These are phyloP conservation scores for Protosalanx chinensis DNA, from an alignment of 2,797 vertebrate species.

Conservation along the genomic window DNA sequence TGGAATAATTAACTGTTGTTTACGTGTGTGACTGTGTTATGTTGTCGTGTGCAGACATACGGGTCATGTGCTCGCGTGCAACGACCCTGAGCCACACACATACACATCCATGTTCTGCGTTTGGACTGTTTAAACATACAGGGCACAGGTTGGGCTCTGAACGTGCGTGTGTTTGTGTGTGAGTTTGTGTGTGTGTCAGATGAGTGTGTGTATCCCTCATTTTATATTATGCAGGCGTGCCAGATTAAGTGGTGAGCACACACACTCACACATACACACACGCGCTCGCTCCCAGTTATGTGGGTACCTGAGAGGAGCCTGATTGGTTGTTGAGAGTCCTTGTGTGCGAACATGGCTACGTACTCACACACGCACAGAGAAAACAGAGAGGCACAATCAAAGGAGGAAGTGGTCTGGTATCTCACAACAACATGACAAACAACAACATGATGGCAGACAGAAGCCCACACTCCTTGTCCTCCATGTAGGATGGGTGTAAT, in stretches of 20 bases:
- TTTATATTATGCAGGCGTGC: slow-evolving; percentile 37
- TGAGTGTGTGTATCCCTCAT: slow-evolving; percentile 18
- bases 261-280: background rate
- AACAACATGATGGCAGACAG: background rate
- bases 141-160: slow-evolving; percentile 28
- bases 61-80: slow-evolving; percentile 35
- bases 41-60: slow-evolving; percentile 3
- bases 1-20: background rate
- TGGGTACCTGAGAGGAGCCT: slow-evolving; percentile 34
- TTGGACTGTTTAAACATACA: slow-evolving; percentile 26
- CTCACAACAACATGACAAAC: background rate
- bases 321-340: slow-evolving; percentile 8
- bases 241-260: slow-evolving; percentile 28
- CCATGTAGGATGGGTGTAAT: background rate
- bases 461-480: background rate
- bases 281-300: slow-evolving; percentile 33
- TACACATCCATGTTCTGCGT: slow-evolving; percentile 32
- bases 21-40: slow-evolving; percentile 2
- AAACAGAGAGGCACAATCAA: background rate
- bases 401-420: background rate
- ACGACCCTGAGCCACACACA: slow-evolving; percentile 21
- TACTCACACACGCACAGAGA: slow-evolving; percentile 10
- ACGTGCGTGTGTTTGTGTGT: slow-evolving; percentile 3
- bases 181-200: slow-evolving; percentile 16
- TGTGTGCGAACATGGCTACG: background rate